phyloP scores from a whole-genome alignment of 2,888 invertebrate species.

The Callimorpha dominula region DNA sequence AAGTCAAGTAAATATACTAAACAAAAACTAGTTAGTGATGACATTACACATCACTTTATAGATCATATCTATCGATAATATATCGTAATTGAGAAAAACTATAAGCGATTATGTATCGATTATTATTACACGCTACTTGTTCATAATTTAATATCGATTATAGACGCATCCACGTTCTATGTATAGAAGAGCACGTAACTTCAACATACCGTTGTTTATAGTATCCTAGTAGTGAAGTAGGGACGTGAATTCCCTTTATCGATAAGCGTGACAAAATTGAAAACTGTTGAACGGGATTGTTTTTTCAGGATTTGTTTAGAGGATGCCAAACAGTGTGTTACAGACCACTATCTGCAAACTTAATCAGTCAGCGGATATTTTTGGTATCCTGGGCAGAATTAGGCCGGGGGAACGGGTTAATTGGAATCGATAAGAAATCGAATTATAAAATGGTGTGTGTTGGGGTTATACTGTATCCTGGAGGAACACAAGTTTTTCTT shows the following conservation, averaged over 20 bases:
- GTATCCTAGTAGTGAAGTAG: slow-evolving; percentile 41
- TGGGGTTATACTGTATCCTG: no score
- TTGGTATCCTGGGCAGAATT: background rate
- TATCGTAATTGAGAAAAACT: slow-evolving; percentile 41
- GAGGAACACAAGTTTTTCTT: no score
- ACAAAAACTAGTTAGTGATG: slow-evolving; percentile 37
- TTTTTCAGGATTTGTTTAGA: no score
- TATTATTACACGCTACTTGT: slow-evolving; percentile 52
- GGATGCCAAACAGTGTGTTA: no score
- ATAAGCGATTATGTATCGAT: slow-evolving; percentile 44
- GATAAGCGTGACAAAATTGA: slow-evolving; percentile 25
- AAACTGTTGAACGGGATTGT: background rate
- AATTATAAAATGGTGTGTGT: background rate
- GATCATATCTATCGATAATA: slow-evolving; percentile 45
- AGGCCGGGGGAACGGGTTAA: background rate
- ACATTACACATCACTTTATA: slow-evolving; percentile 33
- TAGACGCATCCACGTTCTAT: slow-evolving; percentile 44
- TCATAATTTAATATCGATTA: slow-evolving; percentile 55
- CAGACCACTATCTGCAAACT: background rate
- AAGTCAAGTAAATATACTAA: slow-evolving; percentile 15
- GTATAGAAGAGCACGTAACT: slow-evolving; percentile 45
- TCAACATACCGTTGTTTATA: slow-evolving; percentile 54
- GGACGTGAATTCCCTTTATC: slow-evolving; percentile 27
- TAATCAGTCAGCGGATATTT: background rate
- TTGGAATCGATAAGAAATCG: background rate